phyloP scores from a whole-genome alignment of 2,797 vertebrate species.

The Sphaeramia orbicularis region DNA sequence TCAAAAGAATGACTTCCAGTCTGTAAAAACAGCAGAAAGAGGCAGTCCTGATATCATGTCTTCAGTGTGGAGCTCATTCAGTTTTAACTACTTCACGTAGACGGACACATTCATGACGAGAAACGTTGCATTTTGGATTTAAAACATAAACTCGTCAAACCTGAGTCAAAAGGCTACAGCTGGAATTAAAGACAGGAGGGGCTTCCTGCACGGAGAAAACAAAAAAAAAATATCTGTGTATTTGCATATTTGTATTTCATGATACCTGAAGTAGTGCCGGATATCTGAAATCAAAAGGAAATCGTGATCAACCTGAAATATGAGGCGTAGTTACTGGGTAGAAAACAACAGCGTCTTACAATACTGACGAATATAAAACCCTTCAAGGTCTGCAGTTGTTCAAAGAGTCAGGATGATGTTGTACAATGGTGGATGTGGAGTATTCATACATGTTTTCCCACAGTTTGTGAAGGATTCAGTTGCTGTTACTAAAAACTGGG shows the following conservation, averaged over 20 bases:
- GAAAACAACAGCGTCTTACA: not conserved
- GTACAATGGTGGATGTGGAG: not conserved
- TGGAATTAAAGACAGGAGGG: not conserved
- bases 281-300: conserved; percentile 15
- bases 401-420: conserved; percentile 7
- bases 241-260: conserved; percentile 14
- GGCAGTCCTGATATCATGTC: conserved; percentile 27
- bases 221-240: not conserved
- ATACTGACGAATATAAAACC: not conserved
- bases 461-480: not conserved
- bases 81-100: not conserved
- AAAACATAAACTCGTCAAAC: conserved; percentile 18
- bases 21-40: not conserved
- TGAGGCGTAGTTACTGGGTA: not conserved
- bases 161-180: conserved; percentile 56
- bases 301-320: not conserved
- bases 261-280: not conserved
- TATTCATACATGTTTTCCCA: too few species aligned
- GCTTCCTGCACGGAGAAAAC: conserved; percentile 9
- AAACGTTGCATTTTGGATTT: too few species aligned
- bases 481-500: not conserved
- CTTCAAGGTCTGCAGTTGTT: not conserved
- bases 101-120: not conserved
- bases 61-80: not conserved
- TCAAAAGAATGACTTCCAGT: not conserved